A percentile compares a stretch with the other conserved stretches of the same genome.
These are phyloP conservation scores for Tiphia femorata DNA, from an alignment of 2,888 invertebrate species.

Conservation along the genomic window DNA sequence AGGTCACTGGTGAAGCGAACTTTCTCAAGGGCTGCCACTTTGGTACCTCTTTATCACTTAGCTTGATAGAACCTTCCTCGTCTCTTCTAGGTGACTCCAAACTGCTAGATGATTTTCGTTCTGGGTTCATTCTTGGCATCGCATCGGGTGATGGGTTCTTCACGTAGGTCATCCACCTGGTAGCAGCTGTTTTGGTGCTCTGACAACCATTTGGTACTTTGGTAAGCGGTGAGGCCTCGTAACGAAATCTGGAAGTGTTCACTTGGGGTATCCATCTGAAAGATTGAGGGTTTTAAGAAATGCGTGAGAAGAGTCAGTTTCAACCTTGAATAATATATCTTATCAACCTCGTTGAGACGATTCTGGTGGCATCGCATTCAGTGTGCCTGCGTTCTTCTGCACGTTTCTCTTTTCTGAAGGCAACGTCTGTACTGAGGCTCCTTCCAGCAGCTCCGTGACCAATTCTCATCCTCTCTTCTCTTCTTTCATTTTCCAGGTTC, in stretches of 20 bases:
- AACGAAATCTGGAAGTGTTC: slow-evolving; percentile 41
- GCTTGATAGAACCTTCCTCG: slow-evolving; percentile 12
- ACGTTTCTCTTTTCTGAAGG: slow-evolving; percentile 23
- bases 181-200: slow-evolving; percentile 29
- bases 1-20: slow-evolving; percentile 28
- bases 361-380: slow-evolving; percentile 40
- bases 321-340: slow-evolving; percentile 42
- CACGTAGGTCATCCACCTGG: slow-evolving; percentile 51
- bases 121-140: slow-evolving; percentile 34
- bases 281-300: background rate
- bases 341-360: slow-evolving; percentile 44
- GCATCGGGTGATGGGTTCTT: slow-evolving; percentile 48
- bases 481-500: too few relatives aligned
- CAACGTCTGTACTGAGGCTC: slow-evolving; percentile 45
- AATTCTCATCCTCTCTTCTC: too few relatives aligned
- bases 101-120: slow-evolving; percentile 18
- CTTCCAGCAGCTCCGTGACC: too few relatives aligned
- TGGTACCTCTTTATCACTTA: slow-evolving; percentile 21
- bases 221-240: slow-evolving; percentile 41
- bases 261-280: slow-evolving; percentile 42
- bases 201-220: slow-evolving; percentile 39
- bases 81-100: slow-evolving; percentile 1
- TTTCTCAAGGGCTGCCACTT: slow-evolving; percentile 50
- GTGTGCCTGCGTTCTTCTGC: slow-evolving; percentile 43
- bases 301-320: slow-evolving; percentile 25